Evolutionary conservation across 2,888 invertebrate genomes (phyloP).

Genomic region (Dioctria rufipes): DNA sequence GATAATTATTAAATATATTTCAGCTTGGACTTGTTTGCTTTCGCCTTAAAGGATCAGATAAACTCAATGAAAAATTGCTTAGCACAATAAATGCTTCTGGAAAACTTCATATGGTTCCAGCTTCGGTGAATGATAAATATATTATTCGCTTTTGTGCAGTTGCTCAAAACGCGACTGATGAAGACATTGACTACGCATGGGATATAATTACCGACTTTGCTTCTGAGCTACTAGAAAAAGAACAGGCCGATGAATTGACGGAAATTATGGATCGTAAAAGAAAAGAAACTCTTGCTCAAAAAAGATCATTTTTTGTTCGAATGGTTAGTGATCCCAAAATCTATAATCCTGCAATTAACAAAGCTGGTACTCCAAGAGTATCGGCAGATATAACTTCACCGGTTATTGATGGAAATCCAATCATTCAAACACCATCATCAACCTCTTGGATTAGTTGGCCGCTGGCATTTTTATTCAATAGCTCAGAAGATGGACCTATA

Average conservation of each 20-base stretch:
- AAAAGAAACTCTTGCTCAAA: constrained; percentile 87
- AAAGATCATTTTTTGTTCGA: constrained; percentile 95
- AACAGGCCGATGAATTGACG: constrained; percentile 79
- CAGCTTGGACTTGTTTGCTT: constrained; percentile 94
- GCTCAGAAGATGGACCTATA: constrained; percentile 77
- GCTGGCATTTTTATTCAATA: constrained; percentile 88
- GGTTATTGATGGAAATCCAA: constrained; percentile 65
- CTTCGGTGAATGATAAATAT: constrained; percentile 89
- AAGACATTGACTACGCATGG: constrained; percentile 90
- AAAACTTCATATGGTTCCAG: constrained; percentile 97
- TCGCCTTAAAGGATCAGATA: constrained; percentile 84
- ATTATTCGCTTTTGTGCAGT: constrained; percentile 96
- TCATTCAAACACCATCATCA: constrained; percentile 69
- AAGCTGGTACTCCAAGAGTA: constrained; percentile 76
- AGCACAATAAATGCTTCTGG: constrained; percentile 96
- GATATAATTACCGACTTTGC: constrained; percentile 86
- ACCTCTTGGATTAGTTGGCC: constrained; percentile 94
- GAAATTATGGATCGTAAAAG: constrained; percentile 82
- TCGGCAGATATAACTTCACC: constrained; percentile 69
- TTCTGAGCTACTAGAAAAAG: constrained; percentile 83
- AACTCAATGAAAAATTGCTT: constrained; percentile 91
- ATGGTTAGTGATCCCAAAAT: constrained; percentile 99
- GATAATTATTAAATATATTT: not conserved
- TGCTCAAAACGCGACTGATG: constrained; percentile 88
- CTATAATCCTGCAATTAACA: constrained; percentile 92